A percentile compares a stretch with the other conserved stretches of the same genome.
These are phyloP conservation scores for Hydra vulgaris DNA, from an alignment of 30 jellyfish, hydroid and myxozoan genomes.

Conservation along the genomic window DNA sequence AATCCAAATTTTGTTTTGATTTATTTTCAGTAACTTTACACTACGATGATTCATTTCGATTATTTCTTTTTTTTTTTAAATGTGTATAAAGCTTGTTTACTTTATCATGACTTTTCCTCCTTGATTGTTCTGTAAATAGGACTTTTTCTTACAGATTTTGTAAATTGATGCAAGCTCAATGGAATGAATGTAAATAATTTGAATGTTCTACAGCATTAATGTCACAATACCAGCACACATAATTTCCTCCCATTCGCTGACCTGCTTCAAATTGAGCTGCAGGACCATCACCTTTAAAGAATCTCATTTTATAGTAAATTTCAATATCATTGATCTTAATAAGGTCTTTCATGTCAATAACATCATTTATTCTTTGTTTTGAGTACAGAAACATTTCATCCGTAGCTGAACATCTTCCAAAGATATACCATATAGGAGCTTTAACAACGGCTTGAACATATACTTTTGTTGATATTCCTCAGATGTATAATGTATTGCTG, in stretches of 20 bases:
- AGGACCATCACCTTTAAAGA: conserved; percentile 2
- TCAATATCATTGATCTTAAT: not conserved
- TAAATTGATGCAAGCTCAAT: not conserved
- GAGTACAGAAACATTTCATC: conserved; percentile 1
- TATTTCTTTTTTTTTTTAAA: not conserved
- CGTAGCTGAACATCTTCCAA: not conserved
- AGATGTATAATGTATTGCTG: not conserved
- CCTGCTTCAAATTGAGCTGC: conserved; percentile 22
- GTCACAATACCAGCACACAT: conserved; percentile 6
- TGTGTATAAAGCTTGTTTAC: not conserved
- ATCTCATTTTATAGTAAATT: not conserved
- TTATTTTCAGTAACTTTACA: not conserved
- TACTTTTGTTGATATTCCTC: not conserved
- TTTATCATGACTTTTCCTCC: not conserved
- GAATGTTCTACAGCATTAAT: not conserved
- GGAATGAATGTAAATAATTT: not conserved
- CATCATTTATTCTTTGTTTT: no score
- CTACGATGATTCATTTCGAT: not conserved
- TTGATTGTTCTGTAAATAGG: not conserved
- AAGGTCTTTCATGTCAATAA: no score
- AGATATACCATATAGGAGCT: no score
- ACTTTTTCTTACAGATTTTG: not conserved
- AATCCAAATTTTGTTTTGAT: not conserved
- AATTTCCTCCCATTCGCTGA: conserved; percentile 7
- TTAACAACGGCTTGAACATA: no score